Base-by-base conservation (phyloP, 2,888 invertebrate genomes). In the Hybos culiciformis region DNA sequence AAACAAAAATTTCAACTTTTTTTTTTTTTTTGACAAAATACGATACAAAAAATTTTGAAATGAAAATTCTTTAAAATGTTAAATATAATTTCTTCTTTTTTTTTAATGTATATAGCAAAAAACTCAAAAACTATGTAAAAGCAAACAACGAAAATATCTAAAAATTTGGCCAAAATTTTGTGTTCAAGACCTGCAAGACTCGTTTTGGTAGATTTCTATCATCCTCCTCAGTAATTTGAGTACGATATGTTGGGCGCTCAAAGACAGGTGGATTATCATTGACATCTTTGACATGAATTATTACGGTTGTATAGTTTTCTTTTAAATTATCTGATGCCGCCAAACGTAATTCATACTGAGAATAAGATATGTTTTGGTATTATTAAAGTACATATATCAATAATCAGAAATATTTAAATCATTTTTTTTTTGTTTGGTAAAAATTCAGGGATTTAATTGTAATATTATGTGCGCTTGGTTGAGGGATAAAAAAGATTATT, bases 211-310 rank as follows among this genome's bases (percentile, higher is more conserved):
- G 75, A 68, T 88, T 90, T 59, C 91, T 77, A 72, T 92, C 91
- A 63, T 92, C 92, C 68, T 92, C 92, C 69, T 92, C 92, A 34
- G 91, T 92, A 69, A 93, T 92, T 71, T 92, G 91, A 41, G 92
- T 90, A 61, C 90, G 80, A 72, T 92, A 93, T 44, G 88, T 90
- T 41, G 92, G 91, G 52, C 91, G 73, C 69, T 91, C 90, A 70
- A 97, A 97, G 54, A 90, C 88, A 3, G 96, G 96, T 36, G 93
- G 88, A 73, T 96, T 96, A 74, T 97, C 96, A 70, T 96, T 96
- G 53, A 94, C 92, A 67, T 97, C 94, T 70, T 91, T 93, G 57
- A 94, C 90, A 69, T 92, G 88, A 60, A 94, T 93, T 60, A 93
- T 91, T 53, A 94, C 93, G 32, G 88, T 92, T 34, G 93, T 93